These are phyloP conservation scores for Antidorcas marsupialis DNA, from an alignment of 2,113 vertebrate genomes.

Conservation along the genomic window DNA sequence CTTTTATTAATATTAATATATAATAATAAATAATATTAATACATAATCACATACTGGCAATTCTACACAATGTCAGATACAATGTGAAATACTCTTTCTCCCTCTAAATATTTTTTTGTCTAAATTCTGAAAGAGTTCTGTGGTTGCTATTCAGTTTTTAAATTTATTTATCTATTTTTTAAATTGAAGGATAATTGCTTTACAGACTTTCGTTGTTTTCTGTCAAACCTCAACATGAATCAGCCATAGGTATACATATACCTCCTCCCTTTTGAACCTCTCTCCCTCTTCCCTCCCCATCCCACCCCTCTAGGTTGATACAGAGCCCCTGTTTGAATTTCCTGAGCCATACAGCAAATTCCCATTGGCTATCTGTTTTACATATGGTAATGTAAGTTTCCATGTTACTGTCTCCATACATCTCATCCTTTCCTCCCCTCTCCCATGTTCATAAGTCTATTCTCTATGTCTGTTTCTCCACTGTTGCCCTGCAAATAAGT, in stretches of 20 bases:
- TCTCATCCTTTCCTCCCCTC: not conserved
- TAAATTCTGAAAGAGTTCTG: not conserved
- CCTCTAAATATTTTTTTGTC: not conserved
- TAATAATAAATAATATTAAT: not conserved
- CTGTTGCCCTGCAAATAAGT: not conserved
- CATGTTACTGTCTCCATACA: not conserved
- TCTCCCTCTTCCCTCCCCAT: not conserved
- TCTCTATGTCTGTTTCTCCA: not conserved
- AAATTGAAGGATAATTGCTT: not conserved
- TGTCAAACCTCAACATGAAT: not conserved
- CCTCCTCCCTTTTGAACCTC: not conserved
- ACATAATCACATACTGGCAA: not conserved
- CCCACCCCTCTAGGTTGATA: not conserved
- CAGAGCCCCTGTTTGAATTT: not conserved
- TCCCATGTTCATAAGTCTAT: not conserved
- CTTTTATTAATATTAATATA: not conserved
- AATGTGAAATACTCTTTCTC: not conserved
- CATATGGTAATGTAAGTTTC: not conserved
- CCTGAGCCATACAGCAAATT: not conserved
- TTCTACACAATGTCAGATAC: not conserved
- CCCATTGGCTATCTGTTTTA: not conserved
- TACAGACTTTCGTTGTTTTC: not conserved
- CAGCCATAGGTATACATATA: not conserved
- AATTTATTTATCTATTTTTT: not conserved
- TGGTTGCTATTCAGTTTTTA: not conserved